These are phyloP conservation scores for Harpagifer antarcticus DNA, from an alignment of 2,797 vertebrate genomes.

Conservation along the genomic window DNA sequence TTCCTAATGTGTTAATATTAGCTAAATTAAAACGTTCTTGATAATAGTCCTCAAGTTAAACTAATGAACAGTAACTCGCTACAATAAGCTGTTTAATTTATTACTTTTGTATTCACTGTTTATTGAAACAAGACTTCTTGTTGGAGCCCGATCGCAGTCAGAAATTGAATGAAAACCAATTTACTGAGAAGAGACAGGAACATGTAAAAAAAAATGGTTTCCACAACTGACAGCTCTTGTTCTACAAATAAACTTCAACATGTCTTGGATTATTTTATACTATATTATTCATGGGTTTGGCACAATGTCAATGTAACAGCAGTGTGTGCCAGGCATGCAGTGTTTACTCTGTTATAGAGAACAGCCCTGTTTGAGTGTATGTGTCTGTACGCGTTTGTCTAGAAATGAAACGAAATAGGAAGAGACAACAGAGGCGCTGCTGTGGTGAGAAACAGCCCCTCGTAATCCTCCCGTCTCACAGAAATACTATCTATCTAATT, in stretches of 20 bases:
- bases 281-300: slow-evolving; percentile 5
- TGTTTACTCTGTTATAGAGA: neutral
- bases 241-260: slow-evolving; percentile 1
- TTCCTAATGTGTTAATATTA: neutral
- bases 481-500: slow-evolving; percentile 67
- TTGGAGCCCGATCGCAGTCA: neutral
- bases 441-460: slow-evolving; percentile 25
- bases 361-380: slow-evolving; percentile 10
- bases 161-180: slow-evolving; percentile 15
- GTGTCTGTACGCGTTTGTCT: slow-evolving; percentile 21
- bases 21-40: neutral
- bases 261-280: neutral
- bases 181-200: neutral
- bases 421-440: slow-evolving; percentile 31
- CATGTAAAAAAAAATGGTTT: neutral
- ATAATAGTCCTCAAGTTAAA: neutral
- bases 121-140: neutral
- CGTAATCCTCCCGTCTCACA: slow-evolving; percentile 56
- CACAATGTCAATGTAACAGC: slow-evolving; percentile 3
- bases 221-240: slow-evolving; percentile 1
- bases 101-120: neutral
- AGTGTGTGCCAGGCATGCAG: neutral
- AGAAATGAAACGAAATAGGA: slow-evolving; percentile 29
- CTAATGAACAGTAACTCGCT: neutral
- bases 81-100: neutral